phyloP scores from a whole-genome alignment of 2,113 vertebrate genomes.

The Microtus pennsylvanicus region DNA sequence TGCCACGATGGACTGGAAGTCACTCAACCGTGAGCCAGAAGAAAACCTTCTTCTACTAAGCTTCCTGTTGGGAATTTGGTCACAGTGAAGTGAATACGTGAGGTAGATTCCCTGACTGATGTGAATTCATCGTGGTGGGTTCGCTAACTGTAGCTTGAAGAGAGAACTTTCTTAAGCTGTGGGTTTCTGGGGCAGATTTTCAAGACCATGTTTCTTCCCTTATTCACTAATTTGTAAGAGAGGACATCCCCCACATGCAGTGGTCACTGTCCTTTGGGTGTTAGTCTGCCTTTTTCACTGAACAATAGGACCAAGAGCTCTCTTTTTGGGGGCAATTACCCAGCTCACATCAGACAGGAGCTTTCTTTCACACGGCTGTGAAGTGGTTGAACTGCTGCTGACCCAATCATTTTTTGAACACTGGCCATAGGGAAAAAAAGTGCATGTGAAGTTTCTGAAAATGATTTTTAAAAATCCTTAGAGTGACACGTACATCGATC shows the following conservation, averaged over 20 bases:
- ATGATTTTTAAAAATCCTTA: conserved; percentile 68
- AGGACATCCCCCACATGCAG: not conserved
- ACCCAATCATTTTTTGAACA: conserved; percentile 44
- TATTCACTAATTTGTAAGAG: not conserved
- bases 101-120: not conserved
- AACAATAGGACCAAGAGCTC: not conserved
- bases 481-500: conserved; percentile 60
- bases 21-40: not conserved
- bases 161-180: not conserved
- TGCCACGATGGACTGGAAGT: not conserved
- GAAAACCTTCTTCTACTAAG: not conserved
- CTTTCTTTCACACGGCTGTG: not conserved
- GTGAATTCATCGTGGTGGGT: not conserved
- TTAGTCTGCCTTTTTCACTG: not conserved
- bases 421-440: conserved; percentile 30
- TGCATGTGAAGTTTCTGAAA: conserved; percentile 56
- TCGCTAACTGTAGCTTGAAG: not conserved
- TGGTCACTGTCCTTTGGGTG: not conserved
- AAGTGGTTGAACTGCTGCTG: not conserved
- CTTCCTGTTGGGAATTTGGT: not conserved
- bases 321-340: conserved; percentile 3
- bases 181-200: not conserved
- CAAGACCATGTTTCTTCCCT: not conserved
- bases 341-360: not conserved
- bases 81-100: not conserved